These are phyloP conservation scores for Ophiodon elongatus DNA, from an alignment of 2,113 vertebrate species.

Conservation along the genomic window DNA sequence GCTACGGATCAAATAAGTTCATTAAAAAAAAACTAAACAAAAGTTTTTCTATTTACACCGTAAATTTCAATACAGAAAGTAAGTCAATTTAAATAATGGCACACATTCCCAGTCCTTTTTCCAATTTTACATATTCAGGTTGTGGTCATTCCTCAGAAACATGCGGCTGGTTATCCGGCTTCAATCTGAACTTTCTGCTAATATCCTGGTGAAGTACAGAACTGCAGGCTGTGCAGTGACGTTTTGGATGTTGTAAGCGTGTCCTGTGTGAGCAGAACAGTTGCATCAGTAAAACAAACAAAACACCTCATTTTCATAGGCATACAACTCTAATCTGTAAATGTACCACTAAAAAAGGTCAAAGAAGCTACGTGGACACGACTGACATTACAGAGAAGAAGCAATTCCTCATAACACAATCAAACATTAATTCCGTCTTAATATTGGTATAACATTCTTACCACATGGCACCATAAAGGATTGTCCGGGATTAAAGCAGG, in stretches of 20 bases:
- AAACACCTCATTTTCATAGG: background rate
- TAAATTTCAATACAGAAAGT: background rate
- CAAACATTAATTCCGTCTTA: background rate
- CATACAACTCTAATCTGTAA: background rate
- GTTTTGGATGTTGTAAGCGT: conserved; percentile 81
- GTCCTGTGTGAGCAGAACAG: conserved; percentile 67
- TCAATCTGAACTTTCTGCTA: conserved; percentile 57
- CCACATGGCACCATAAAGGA: conserved; percentile 81
- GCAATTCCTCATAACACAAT: background rate
- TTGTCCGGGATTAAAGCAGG: conserved; percentile 66
- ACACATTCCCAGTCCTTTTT: background rate
- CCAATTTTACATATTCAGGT: background rate
- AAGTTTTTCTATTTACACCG: conserved; percentile 35
- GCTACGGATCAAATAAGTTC: background rate
- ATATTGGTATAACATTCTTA: conserved; percentile 52
- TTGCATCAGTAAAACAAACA: background rate
- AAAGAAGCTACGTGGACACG: background rate
- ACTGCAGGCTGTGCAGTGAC: conserved; percentile 74
- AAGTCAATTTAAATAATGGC: background rate
- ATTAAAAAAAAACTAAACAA: conserved; percentile 1
- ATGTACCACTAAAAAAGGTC: background rate
- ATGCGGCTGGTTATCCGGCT: background rate
- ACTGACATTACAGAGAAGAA: background rate
- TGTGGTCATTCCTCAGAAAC: background rate
- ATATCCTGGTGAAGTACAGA: conserved; percentile 78